These are phyloP conservation scores for Amniataba percoides DNA, from an alignment of 2,797 vertebrate species.

Conservation along the genomic window DNA sequence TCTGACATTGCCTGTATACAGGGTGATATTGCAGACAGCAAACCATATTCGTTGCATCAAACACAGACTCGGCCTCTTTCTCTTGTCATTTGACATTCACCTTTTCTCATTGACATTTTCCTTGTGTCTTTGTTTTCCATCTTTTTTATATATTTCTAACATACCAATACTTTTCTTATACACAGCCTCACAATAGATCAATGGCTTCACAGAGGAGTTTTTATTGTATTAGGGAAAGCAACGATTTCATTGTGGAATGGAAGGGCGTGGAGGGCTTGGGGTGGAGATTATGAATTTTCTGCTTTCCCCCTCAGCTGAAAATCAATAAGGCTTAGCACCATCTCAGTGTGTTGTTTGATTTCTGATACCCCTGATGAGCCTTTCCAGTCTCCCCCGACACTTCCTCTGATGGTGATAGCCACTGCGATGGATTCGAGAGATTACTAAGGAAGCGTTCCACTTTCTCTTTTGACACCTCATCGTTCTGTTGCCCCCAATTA, in stretches of 20 bases:
- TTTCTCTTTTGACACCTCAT: constrained; percentile 45
- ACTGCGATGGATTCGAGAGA: constrained; percentile 57
- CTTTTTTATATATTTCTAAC: constrained; percentile 11
- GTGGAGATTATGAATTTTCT: constrained; percentile 61
- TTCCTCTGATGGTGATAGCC: constrained; percentile 58
- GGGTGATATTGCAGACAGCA: constrained; percentile 29
- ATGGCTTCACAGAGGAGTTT: constrained; percentile 37
- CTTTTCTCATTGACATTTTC: constrained; percentile 15
- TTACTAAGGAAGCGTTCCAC: constrained; percentile 41
- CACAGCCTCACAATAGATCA: constrained; percentile 46
- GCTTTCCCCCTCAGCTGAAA: constrained; percentile 57
- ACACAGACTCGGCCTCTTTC: background rate
- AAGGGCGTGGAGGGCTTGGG: constrained; percentile 23
- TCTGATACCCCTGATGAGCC: constrained; percentile 63
- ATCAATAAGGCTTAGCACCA: constrained; percentile 68
- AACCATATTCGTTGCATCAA: constrained; percentile 38
- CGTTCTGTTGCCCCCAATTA: constrained; percentile 42
- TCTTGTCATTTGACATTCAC: constrained; percentile 24
- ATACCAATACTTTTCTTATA: constrained; percentile 16
- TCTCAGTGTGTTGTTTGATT: constrained; percentile 61
- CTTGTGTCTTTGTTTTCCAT: constrained; percentile 6
- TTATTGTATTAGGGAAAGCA: constrained; percentile 61
- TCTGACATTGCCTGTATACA: constrained; percentile 27
- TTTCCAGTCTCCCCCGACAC: constrained; percentile 36
- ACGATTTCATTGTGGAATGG: constrained; percentile 46